Base-by-base conservation (phyloP, 2,797 vertebrate genomes). In the Neosilurus hyrtlii region DNA sequence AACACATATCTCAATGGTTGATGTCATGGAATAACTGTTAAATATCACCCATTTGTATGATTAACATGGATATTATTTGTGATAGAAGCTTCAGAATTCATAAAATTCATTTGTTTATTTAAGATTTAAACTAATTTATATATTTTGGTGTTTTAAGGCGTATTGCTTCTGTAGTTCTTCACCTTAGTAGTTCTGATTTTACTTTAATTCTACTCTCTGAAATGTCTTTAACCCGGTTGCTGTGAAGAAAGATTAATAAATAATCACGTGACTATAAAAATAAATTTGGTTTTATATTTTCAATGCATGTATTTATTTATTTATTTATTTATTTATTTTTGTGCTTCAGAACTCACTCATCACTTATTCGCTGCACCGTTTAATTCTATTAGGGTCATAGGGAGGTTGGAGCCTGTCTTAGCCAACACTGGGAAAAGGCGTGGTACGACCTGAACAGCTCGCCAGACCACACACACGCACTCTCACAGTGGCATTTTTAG, bases 201-300 rank as follows among this genome's bases (percentile, higher is more conserved):
- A 57, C 12, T 14, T 30, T 15, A 1, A 20, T 30, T 75, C 37
- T 30, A 30, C 51, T 63, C 12, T 1, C 63, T 63, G 12, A 63
- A 62, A 63, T 63, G 57, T 61, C 57, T n/a, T 15, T 24, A 16
- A 3, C 16, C 18, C 30, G 37, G 18, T 59, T 43, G 16, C 18
- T 37, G 30, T 37, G 30, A 43, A 61, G 16, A 57, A 56, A 61
- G 10, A 20, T 75, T 22, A 59, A 76, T 35, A 20, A 74, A 74
- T 74, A 57, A 74, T 57, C 4, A 74, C 5, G 8, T 77, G 74
- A 57, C 15, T 77, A 49, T 62, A 76, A 8, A 37, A 77, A 77
- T 77, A 62, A 43, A 77, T 62, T 9, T 62, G 35, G 11, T 49
- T 77, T 76, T 22, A 56, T 74, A 57, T 74, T 74, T 57, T 57